phyloP scores from a whole-genome alignment of 2,888 invertebrate genomes.

The Torymus tubicola region DNA sequence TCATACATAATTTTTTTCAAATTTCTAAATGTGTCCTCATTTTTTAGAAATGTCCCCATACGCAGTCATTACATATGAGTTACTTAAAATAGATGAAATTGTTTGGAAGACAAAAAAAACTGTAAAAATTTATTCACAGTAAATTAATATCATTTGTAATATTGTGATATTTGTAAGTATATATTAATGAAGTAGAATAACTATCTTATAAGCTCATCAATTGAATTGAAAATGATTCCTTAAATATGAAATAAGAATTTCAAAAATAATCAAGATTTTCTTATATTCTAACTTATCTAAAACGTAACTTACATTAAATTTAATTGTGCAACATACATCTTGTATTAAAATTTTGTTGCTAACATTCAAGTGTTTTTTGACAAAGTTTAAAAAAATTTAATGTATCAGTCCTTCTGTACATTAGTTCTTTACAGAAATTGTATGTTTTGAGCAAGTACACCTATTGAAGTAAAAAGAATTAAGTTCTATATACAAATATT shows the following conservation, averaged over 20 bases:
- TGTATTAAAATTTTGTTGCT: too few relatives aligned
- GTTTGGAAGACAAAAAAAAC: constrained; percentile 17
- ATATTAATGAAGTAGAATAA: not conserved
- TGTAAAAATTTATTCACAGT: constrained; percentile 4
- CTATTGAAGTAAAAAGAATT: not conserved
- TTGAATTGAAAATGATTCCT: not conserved
- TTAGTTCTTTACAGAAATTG: too few relatives aligned
- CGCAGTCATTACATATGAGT: constrained; percentile 17
- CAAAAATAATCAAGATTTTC: too few relatives aligned
- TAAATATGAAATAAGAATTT: not conserved
- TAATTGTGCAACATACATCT: too few relatives aligned
- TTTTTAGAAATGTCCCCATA: constrained; percentile 9
- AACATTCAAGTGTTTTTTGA: too few relatives aligned
- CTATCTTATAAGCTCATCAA: not conserved
- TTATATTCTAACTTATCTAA: too few relatives aligned
- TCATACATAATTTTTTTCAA: not conserved
- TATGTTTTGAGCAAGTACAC: too few relatives aligned
- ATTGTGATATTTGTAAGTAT: not conserved
- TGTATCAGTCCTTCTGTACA: too few relatives aligned
- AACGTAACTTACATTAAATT: too few relatives aligned
- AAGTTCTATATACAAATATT: not conserved
- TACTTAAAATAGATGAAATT: constrained; percentile 1
- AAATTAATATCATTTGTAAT: constrained; percentile 37
- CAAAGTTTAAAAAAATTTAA: too few relatives aligned
- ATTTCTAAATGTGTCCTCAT: constrained; percentile 19